Percentiles rank a stretch among this genome's conserved stretches.
phyloP scores from a whole-genome alignment of 1,140 invertebrate species.

The Drosophila nannoptera region DNA sequence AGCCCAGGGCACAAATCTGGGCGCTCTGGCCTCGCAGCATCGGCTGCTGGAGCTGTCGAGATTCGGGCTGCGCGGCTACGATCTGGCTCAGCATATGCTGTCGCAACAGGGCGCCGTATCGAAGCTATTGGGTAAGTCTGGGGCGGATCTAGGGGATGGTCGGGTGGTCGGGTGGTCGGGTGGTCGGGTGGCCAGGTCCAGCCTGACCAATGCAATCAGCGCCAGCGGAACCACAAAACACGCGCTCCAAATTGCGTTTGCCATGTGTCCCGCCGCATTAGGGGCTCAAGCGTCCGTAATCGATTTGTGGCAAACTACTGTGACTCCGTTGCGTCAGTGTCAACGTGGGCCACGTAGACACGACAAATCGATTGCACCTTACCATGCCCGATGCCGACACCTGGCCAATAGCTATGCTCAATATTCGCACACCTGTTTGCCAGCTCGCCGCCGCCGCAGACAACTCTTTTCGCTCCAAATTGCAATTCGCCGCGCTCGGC shows the following conservation, averaged over 20 bases:
- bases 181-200: slow-evolving; percentile 2
- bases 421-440: slow-evolving; percentile 63
- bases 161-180: too few species aligned
- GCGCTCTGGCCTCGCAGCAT: slow-evolving; percentile 85
- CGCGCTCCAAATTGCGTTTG: slow-evolving; percentile 68
- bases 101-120: slow-evolving; percentile 94
- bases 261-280: slow-evolving; percentile 59
- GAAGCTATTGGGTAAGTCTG: slow-evolving; percentile 89
- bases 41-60: slow-evolving; percentile 90
- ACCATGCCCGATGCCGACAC: slow-evolving; percentile 37
- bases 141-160: too few species aligned
- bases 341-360: slow-evolving; percentile 62
- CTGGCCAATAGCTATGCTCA: slow-evolving; percentile 45
- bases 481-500: slow-evolving; percentile 36
- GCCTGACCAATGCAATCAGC: slow-evolving; percentile 66
- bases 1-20: slow-evolving; percentile 81
- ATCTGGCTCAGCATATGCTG: slow-evolving; percentile 92
- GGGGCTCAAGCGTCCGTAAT: slow-evolving; percentile 62
- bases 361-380: slow-evolving; percentile 68
- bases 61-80: slow-evolving; percentile 91
- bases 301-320: slow-evolving; percentile 54
- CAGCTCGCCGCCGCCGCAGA: not conserved
- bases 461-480: slow-evolving; percentile 42
- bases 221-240: slow-evolving; percentile 61
- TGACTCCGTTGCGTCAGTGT: slow-evolving; percentile 11